Evolutionary conservation across 2,888 invertebrate genomes (phyloP).

Genomic region (Endotricha flammealis): DNA sequence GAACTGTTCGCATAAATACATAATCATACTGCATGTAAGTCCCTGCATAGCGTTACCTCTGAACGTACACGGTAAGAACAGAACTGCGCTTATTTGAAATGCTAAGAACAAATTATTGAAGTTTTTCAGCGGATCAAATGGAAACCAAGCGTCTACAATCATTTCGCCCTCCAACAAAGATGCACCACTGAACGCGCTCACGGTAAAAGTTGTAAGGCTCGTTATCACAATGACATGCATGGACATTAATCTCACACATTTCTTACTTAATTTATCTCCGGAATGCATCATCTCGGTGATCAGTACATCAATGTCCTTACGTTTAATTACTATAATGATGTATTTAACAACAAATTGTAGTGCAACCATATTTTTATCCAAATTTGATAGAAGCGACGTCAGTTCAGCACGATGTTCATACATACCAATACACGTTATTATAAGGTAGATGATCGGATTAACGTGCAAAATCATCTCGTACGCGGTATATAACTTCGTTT

Average conservation of each 20-base stretch:
- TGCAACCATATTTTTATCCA: conserved; percentile 46
- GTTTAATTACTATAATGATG: conserved; percentile 37
- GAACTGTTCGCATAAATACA: conserved; percentile 62
- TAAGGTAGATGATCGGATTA: conserved; percentile 33
- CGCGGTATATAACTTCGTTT: conserved; percentile 34
- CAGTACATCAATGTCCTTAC: conserved; percentile 34
- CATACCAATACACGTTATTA: conserved; percentile 41
- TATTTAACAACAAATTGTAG: conserved; percentile 52
- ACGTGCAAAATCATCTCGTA: conserved; percentile 38
- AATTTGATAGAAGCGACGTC: conserved; percentile 34
- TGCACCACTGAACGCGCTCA: conserved; percentile 34
- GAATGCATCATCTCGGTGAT: conserved; percentile 45
- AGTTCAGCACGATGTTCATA: conserved; percentile 35
- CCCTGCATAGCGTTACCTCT: conserved; percentile 57
- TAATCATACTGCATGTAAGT: conserved; percentile 49
- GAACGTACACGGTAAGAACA: conserved; percentile 37
- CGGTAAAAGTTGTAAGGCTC: conserved; percentile 25
- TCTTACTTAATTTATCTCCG: conserved; percentile 42
- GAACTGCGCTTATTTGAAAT: conserved; percentile 33
- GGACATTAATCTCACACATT: conserved; percentile 40
- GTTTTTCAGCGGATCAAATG: conserved; percentile 46
- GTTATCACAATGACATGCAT: conserved; percentile 34
- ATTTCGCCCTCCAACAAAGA: conserved; percentile 43
- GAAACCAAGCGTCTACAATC: conserved; percentile 56
- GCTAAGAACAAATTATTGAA: conserved; percentile 37